These are phyloP conservation scores for Axinella damicornis DNA, from an alignment of 37 sponge, comb jelly and placozoan genomes.

Conservation along the genomic window DNA sequence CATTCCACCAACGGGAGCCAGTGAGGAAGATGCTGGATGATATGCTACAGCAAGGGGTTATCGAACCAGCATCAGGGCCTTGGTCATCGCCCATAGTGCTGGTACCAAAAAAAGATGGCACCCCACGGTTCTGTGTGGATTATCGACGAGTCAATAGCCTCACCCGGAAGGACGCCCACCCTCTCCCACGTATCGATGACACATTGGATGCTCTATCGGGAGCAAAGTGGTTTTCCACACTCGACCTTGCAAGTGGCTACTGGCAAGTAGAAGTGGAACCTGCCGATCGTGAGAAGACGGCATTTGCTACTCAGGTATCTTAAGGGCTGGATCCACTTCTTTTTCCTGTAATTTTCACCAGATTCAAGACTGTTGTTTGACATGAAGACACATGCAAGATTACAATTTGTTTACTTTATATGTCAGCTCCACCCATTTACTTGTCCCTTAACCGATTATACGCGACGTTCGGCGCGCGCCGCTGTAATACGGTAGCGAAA, in stretches of 20 bases:
- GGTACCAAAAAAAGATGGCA: slow-evolving; percentile 2
- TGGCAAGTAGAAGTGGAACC: slow-evolving; percentile 7
- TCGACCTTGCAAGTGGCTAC: slow-evolving; percentile 1
- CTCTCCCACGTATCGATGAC: not conserved
- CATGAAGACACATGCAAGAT: too few species aligned
- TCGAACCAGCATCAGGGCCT: not conserved
- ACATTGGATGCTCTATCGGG: not conserved
- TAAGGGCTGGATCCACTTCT: too few species aligned
- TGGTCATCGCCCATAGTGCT: slow-evolving; percentile 3
- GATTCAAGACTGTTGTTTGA: too few species aligned
- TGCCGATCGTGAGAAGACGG: not conserved
- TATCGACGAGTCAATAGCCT: not conserved
- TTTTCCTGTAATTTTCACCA: too few species aligned
- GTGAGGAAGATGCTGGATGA: not conserved
- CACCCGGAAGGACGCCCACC: not conserved
- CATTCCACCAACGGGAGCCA: not conserved
- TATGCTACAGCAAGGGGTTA: not conserved
- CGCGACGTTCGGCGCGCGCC: too few species aligned
- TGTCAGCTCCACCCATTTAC: too few species aligned
- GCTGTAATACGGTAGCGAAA: too few species aligned
- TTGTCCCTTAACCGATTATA: too few species aligned
- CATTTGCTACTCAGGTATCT: too few species aligned
- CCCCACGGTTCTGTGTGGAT: not conserved
- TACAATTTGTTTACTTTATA: too few species aligned
- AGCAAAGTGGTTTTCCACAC: not conserved